phyloP scores from a whole-genome alignment of 2,888 invertebrate species.

The Yponomeuta plumbellus region DNA sequence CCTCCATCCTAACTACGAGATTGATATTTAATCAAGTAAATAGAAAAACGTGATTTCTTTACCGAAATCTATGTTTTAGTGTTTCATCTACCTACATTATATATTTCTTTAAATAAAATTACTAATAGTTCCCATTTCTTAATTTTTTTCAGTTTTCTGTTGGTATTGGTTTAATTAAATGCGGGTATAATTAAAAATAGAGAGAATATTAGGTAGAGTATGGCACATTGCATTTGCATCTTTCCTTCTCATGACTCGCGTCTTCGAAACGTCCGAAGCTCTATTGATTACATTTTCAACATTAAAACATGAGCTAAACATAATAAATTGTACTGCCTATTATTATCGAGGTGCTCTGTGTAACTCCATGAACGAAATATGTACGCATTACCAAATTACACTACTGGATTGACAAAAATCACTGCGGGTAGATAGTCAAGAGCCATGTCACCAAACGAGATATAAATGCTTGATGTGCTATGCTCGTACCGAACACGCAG shows the following conservation, averaged over 20 bases:
- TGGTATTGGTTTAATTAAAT: neutral
- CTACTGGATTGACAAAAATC: neutral
- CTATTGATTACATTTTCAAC: neutral
- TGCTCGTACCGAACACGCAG: neutral
- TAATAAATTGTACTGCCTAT: neutral
- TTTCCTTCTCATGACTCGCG: neutral
- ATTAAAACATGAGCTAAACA: neutral
- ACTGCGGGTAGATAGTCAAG: neutral
- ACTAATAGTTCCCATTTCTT: neutral
- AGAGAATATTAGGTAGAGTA: neutral
- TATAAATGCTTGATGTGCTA: neutral
- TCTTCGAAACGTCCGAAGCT: no score
- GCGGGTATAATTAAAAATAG: conserved; percentile 1
- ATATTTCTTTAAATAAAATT: conserved; percentile 15
- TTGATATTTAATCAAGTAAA: conserved; percentile 53
- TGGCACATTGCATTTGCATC: neutral
- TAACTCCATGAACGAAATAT: neutral
- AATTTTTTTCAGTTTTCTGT: neutral
- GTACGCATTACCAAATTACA: neutral
- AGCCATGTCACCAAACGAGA: neutral
- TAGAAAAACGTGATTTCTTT: conserved; percentile 52
- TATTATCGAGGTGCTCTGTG: neutral
- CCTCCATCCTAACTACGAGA: conserved; percentile 68
- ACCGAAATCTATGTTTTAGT: conserved; percentile 51
- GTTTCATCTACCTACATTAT: conserved; percentile 17